Base-by-base conservation (phyloP, 2,797 vertebrate species). In the Esox lucius region DNA sequence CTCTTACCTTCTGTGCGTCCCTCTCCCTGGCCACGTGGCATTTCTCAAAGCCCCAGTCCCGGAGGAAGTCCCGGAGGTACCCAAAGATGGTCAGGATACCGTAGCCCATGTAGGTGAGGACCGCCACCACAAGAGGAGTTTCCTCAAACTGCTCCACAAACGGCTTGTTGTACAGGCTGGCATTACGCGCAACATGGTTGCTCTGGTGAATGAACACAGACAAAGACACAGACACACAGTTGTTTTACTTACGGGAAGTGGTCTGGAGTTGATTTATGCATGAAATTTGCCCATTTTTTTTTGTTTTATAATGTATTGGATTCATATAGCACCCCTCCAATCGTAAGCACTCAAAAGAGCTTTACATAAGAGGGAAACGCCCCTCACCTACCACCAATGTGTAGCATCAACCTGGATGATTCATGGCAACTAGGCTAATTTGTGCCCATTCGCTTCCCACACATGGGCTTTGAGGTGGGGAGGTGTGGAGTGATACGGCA, bases 21-120 rank as follows among this genome's bases (percentile, higher is more conserved):
- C 96, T 93, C 87, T 99, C 98, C 12, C 93, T 94, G 76, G 97
- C 96, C 86, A 96, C 93, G 62, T 96, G 93, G 87, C 97, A 98
- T 82, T 96, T 98, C 86, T 98, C 96, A 42, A 99, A 95, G 90
- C 95, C 96, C 96, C 97, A 98, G n/a, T 96, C 89, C 69, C 98
- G 93, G 75, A 99, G 91, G 90, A 98, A 98, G 90, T 99, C 97
- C 72, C 97, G 91, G 87, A 99, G 94, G 87, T 99, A 98, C n/a
- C 97, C 98, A 51, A 99, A 99, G 81, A 99, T 89, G 64, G 98
- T 99, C 80, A 99, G 97, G 74, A 99, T 97, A 68, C 97, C 96
- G 0, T 99, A 99, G 22, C 97, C 96, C 89, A 99, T 95, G 1
- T 98, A 99, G 8, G 97, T 99, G 84, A 99, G 94, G 81, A 99